Evolutionary conservation across 1,140 invertebrate species (phyloP).

Genomic region (Hormaphis cornu): DNA sequence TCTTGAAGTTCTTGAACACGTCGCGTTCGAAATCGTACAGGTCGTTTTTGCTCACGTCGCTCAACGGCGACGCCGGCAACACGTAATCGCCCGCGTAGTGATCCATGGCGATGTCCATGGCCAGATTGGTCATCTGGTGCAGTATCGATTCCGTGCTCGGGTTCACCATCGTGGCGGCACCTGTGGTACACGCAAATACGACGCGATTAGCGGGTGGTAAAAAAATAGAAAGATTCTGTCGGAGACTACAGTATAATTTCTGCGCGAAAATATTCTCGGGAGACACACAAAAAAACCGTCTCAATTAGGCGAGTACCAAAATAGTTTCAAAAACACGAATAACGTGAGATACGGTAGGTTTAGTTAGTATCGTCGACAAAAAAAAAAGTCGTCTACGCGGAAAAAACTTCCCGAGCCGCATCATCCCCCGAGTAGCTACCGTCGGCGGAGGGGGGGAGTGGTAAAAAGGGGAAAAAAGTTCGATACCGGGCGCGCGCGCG

Average conservation of each 20-base stretch:
- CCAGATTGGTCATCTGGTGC: slow-evolving; percentile 25
- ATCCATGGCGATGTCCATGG: slow-evolving; percentile 26
- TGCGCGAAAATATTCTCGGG: no score
- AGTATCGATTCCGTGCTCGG: slow-evolving; percentile 24
- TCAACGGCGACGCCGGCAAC: slow-evolving; percentile 25
- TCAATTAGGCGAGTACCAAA: no score
- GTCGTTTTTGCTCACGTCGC: slow-evolving; percentile 24
- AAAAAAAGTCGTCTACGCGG: background rate
- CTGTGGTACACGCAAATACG: background rate
- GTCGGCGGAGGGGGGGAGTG: background rate
- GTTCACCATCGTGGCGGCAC: slow-evolving; percentile 30
- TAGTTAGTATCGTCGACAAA: no score
- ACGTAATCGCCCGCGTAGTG: no score
- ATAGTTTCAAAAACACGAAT: no score
- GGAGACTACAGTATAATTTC: no score
- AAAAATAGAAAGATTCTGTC: no score
- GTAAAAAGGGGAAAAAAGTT: slow-evolving; percentile 27
- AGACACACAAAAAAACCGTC: no score
- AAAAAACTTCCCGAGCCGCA: background rate
- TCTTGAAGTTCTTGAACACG: background rate
- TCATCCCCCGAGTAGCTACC: no score
- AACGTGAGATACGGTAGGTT: no score
- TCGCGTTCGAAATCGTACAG: slow-evolving; percentile 12
- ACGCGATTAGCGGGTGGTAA: no score
- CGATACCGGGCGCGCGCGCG: slow-evolving; percentile 18